Base-by-base conservation (phyloP, 2,888 invertebrate genomes). In the Gortyna flavago region DNA sequence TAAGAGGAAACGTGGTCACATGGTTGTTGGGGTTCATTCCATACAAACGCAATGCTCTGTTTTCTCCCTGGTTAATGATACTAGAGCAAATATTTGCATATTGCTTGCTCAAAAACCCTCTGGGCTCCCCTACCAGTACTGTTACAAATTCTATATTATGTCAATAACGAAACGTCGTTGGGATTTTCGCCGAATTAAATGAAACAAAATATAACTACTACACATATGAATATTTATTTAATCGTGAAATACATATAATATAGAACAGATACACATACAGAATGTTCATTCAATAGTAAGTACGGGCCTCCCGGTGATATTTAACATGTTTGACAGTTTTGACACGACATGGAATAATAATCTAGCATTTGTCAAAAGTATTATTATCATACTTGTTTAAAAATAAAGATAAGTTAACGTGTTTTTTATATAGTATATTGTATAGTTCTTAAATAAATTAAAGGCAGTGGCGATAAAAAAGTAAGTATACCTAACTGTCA, bases 171-270 rank as follows among this genome's bases (percentile, higher is more conserved):
- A 38, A 65, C 9, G 41, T 41, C 66, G n/a, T 16, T 41, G 29
- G 66, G 41, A 44, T n/a, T 18, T 54, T 57, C 2, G 0, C 4
- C 5, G 35, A 44, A 41, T 13, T 11, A 91, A 94, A 93, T 92
- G 89, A 95, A 95, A 95, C 91, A 85, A 85, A 57, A 21, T n/a
- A 57, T 86, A 89, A 84, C 87, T 92, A 91, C 95, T 95, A 95
- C 95, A 94, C 93, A 94, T 94, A 94, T 90, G 92, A 93, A 94
- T 94, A 93, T 83, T 80, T 94, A 94, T 94, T 95, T 94, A 94
- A 93, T 93, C 87, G 87, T 93, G 92, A 93, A 92, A 94, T 93
- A 94, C 89, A 94, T 92, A 91, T 90, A 90, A 87, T 87, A 91
- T 88, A 90, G 89, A 90, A 92, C 88, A 91, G 88, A 89, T 83